Percentiles rank a stretch among this genome's conserved stretches.
Evolutionary conservation across 2,113 vertebrate genomes (phyloP).

Genomic region (Fregetta grallaria): DNA sequence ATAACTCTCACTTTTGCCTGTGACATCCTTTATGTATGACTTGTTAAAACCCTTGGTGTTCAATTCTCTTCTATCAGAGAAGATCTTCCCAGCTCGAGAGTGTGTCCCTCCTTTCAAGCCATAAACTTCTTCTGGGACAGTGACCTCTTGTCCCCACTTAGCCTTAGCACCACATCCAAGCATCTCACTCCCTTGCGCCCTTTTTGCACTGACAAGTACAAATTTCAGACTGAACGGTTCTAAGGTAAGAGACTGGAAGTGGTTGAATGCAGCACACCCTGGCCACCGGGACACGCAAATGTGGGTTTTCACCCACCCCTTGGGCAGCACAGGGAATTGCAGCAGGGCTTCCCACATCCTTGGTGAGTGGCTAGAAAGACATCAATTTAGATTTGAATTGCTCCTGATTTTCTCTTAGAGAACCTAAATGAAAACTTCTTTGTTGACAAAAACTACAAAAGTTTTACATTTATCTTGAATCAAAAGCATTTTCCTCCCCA

Average conservation of each 20-base stretch:
- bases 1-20: background rate
- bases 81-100: background rate
- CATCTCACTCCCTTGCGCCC: accelerated
- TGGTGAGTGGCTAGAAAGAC: background rate
- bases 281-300: background rate
- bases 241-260: background rate
- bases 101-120: background rate
- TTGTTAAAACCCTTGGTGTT: background rate
- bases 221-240: background rate
- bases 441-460: background rate
- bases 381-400: background rate
- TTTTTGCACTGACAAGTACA: background rate
- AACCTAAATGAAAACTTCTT: background rate
- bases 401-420: background rate
- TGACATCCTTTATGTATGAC: background rate
- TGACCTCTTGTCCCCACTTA: background rate
- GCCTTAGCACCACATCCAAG: background rate
- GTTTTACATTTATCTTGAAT: background rate
- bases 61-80: background rate
- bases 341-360: background rate
- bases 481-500: background rate
- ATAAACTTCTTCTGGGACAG: background rate
- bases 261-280: background rate
- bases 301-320: background rate
- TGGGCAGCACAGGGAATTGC: background rate